Evolutionary conservation across 2,888 invertebrate species (phyloP), one percentile per base, ranked within the genome.

Genomic region (Syritta pipiens): DNA sequence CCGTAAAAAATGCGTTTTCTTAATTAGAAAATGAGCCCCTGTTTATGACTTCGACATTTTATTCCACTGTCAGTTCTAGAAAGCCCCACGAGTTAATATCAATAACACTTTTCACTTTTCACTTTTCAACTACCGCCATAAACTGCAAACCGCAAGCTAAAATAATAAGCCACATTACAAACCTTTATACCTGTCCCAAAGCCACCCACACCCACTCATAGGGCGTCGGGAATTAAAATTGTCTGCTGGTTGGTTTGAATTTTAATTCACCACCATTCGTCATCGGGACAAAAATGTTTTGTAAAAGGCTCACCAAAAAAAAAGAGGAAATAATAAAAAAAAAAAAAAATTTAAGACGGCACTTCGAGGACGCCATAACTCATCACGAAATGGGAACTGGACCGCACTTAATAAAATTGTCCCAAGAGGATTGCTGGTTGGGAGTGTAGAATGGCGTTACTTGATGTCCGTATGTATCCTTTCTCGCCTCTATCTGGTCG

Each of bases 391-490:
- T 7, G 24, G 37, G 55, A 26, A 40, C 26, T 40, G 40, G 55
- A 55, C 55, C 55, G 40, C 40, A 55, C 55, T 55, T 55, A 40
- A 55, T 40, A 55, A 55, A 55, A 37, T 51, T 32, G 32, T 10
- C 49, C 49, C 28, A 14, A 30, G 19, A 3, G 32, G 9, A 49
- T 19, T 49, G n/a, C 49, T 3, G 20, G 4, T 30, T 17, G 20
- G 19, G 9, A 32, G 20, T n/a, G n/a, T n/a, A n/a, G n/a, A n/a
- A n/a, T n/a, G n/a, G n/a, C n/a, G n/a, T n/a, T n/a, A n/a, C n/a
- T n/a, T n/a, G n/a, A n/a, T n/a, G n/a, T n/a, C n/a, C n/a, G n/a
- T n/a, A n/a, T n/a, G n/a, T n/a, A n/a, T n/a, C n/a, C n/a, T n/a
- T n/a, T n/a, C n/a, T n/a, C n/a, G n/a, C n/a, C n/a, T n/a, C n/a